Base-by-base conservation (phyloP, 1,140 invertebrate genomes). In the Adoxophyes honmai region DNA sequence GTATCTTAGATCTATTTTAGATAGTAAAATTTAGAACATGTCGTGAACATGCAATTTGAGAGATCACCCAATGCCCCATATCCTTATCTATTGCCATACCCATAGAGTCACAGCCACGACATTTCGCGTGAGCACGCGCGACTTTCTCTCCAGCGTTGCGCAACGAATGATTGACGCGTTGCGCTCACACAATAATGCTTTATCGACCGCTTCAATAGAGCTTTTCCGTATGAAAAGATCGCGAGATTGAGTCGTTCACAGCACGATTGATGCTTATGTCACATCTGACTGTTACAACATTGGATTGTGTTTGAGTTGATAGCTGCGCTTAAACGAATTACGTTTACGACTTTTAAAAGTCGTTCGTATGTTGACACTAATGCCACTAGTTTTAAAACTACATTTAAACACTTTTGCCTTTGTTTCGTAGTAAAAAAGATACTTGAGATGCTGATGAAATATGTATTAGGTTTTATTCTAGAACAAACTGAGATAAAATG, bases 151-250 rank as follows among this genome's bases (percentile, higher is more conserved):
- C 13, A 37, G 21, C 28, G 35, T 86, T 81, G 77, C 70, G 71
- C 62, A 79, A 85, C 53, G 18, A 55, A 61, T 85, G 81, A 88
- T 85, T 81, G 81, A 81, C 77, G 74, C 57, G 69, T 65, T 70
- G 61, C 58, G 60, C 70, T 73, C 69, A 70, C 71, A 69, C 74
- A 77, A 76, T 70, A 51, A 60, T 74, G 70, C 54, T 58, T 74
- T 76, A 76, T 76, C 69, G 76, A 60, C 60, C 62, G 59, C 70
- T 78, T 75, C 68, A 78, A 81, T 74, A 60, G 62, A 76, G 64
- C 70, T 75, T 78, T 78, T 73, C 73, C 70, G 66, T 72, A 70
- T 74, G 65, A 73, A 79, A 78, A 79, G 75, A 81, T 83, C 78
- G 75, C 69, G 67, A 72, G 77, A 81, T 81, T 75, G 67, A 79